phyloP scores from a whole-genome alignment of 1,140 invertebrate species.

The Pseudoatta argentina region DNA sequence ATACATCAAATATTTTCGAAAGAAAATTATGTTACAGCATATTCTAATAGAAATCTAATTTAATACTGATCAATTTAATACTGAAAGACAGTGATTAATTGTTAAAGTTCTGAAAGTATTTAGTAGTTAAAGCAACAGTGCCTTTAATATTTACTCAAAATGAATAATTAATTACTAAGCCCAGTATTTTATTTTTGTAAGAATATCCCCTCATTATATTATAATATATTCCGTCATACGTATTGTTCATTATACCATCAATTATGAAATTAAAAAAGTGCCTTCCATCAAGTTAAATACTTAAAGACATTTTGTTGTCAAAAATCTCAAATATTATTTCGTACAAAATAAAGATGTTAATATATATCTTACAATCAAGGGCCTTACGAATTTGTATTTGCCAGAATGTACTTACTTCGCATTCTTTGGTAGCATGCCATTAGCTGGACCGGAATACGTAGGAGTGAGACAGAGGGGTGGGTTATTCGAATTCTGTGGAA shows the following conservation, averaged over 20 bases:
- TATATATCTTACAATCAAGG: slow-evolving; percentile 2
- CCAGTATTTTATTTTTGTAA: no score
- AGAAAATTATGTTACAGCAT: background rate
- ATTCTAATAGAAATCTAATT: no score
- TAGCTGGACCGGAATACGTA: slow-evolving; percentile 83
- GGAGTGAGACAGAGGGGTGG: slow-evolving; percentile 87
- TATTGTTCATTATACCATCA: background rate
- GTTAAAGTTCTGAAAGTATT: no score
- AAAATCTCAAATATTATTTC: slow-evolving; percentile 16
- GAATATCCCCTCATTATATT: background rate
- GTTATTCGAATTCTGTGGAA: slow-evolving; percentile 88
- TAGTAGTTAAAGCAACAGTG: no score
- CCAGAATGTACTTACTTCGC: slow-evolving; percentile 92
- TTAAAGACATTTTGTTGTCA: background rate
- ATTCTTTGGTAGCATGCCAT: slow-evolving; percentile 91
- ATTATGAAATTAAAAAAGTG: background rate
- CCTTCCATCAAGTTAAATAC: background rate
- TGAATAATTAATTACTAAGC: no score
- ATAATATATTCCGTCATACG: background rate
- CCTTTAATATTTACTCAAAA: no score
- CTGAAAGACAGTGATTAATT: no score
- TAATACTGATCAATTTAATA: no score
- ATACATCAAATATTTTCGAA: background rate
- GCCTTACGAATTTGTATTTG: slow-evolving; percentile 58
- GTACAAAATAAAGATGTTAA: background rate